These are phyloP conservation scores for Antheraea assamensis DNA, from an alignment of 2,888 invertebrate genomes.

Conservation along the genomic window DNA sequence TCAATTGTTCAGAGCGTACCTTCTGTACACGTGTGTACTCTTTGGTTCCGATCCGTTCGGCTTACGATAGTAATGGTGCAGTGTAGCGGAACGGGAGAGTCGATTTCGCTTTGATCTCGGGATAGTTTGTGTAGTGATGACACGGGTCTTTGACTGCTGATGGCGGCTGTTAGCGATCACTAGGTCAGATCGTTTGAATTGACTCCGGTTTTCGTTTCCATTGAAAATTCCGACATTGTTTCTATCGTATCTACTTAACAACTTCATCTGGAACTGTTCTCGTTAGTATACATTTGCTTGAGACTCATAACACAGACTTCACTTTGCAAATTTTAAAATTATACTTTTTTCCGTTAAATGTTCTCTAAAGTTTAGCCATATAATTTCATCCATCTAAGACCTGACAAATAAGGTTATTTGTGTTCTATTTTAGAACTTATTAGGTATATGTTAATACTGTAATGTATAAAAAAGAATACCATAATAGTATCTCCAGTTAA, in stretches of 20 bases:
- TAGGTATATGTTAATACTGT: too few relatives aligned
- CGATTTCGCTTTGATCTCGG: conserved; percentile 42
- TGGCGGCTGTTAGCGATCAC: conserved; percentile 23
- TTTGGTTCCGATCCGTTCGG: conserved; percentile 6
- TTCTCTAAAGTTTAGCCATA: too few relatives aligned
- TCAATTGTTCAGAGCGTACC: neutral
- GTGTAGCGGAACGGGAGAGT: conserved; percentile 10
- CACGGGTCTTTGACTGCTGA: conserved; percentile 39
- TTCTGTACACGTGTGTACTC: neutral
- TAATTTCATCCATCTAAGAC: too few relatives aligned
- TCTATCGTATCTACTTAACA: neutral
- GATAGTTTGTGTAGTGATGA: conserved; percentile 38
- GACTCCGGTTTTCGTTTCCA: neutral
- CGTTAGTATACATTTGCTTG: too few relatives aligned
- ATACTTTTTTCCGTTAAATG: too few relatives aligned
- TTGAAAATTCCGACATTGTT: neutral
- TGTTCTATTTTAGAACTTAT: too few relatives aligned
- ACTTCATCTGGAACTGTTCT: neutral
- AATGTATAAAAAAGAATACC: too few relatives aligned
- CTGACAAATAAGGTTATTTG: too few relatives aligned
- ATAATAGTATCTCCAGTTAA: too few relatives aligned
- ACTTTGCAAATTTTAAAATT: too few relatives aligned
- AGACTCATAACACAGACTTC: neutral
- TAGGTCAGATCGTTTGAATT: conserved; percentile 21
- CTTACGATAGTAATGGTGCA: conserved; percentile 11